phyloP scores from a whole-genome alignment of 2,888 invertebrate genomes.

The Cheilosia impressa region DNA sequence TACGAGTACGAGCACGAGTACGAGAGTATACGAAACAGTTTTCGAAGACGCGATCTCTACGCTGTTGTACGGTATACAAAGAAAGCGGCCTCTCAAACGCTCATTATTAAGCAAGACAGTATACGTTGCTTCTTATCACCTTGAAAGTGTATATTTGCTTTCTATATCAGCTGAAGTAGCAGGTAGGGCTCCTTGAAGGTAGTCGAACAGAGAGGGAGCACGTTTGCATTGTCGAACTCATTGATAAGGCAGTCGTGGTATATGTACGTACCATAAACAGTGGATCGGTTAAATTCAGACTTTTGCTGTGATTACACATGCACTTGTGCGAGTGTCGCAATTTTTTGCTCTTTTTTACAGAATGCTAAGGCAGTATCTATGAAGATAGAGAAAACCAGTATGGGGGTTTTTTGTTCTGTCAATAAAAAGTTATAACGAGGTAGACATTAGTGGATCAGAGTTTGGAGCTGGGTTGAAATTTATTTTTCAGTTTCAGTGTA shows the following conservation, averaged over 20 bases:
- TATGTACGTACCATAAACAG: slow-evolving; percentile 23
- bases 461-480: neutral
- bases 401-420: neutral
- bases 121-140: slow-evolving; percentile 60
- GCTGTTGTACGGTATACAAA: slow-evolving; percentile 45
- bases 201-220: slow-evolving; percentile 55
- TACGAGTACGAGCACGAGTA: neutral
- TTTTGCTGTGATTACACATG: slow-evolving; percentile 50
- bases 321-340: slow-evolving; percentile 35
- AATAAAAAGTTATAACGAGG: neutral
- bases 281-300: slow-evolving; percentile 25
- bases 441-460: neutral
- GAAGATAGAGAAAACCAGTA: neutral
- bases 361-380: neutral
- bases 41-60: slow-evolving; percentile 40
- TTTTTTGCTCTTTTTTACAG: slow-evolving; percentile 6
- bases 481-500: no score
- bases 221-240: slow-evolving; percentile 64
- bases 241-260: slow-evolving; percentile 57
- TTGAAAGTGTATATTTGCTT: slow-evolving; percentile 62
- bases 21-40: neutral
- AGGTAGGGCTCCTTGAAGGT: slow-evolving; percentile 51
- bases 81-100: slow-evolving; percentile 59
- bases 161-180: slow-evolving; percentile 70
- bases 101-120: slow-evolving; percentile 49